Evolutionary conservation across 2,797 vertebrate species (phyloP).

Genomic region (Tauraco hartlaubi): DNA sequence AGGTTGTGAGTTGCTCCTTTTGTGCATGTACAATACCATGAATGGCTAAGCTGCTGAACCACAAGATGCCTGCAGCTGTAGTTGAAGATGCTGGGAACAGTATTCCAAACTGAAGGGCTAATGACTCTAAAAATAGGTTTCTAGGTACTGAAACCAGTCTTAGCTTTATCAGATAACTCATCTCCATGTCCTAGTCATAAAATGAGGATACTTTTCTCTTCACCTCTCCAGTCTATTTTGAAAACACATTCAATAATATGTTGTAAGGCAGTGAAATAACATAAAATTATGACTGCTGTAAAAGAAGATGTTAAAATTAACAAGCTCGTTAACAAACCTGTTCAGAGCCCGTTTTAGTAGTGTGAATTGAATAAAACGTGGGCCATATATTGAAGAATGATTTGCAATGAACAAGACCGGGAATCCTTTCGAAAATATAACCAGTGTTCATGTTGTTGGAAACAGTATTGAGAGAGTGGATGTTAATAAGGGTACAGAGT

Average conservation of each 20-base stretch:
- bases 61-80: background rate
- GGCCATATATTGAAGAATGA: background rate
- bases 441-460: background rate
- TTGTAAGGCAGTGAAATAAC: background rate
- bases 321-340: background rate
- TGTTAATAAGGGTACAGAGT: background rate
- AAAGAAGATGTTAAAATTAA: background rate
- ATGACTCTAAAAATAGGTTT: background rate
- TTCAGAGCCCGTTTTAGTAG: background rate
- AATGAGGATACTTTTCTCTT: background rate
- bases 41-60: background rate
- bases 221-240: background rate
- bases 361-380: background rate
- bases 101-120: background rate
- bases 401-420: background rate
- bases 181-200: background rate
- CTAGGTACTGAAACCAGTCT: background rate
- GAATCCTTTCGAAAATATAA: background rate
- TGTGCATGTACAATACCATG: background rate
- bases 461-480: background rate
- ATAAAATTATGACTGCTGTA: background rate
- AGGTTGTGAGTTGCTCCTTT: background rate
- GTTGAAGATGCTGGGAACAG: background rate
- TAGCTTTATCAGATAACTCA: background rate
- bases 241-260: background rate